These are phyloP conservation scores for Hormaphis cornu DNA, from an alignment of 1,140 invertebrate genomes.

Conservation along the genomic window DNA sequence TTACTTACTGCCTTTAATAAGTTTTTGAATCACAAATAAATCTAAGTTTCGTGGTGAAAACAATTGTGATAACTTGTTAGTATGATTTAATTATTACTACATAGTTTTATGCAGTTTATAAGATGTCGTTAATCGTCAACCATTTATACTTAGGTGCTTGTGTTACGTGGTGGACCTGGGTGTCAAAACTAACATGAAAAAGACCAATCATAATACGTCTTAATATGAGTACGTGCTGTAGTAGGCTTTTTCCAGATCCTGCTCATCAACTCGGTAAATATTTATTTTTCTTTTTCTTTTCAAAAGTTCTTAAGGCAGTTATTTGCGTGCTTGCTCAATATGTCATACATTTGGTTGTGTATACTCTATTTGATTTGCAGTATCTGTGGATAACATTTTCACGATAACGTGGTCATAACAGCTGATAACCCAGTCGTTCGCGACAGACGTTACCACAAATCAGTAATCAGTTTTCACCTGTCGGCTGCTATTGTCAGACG, in stretches of 20 bases:
- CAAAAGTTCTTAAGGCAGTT: neutral
- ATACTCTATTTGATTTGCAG: neutral
- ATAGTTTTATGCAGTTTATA: no score
- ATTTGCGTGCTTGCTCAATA: no score
- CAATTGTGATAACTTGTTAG: neutral
- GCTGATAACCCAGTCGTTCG: no score
- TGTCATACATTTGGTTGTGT: neutral
- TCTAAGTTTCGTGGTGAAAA: neutral
- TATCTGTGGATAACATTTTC: no score
- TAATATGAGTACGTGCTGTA: slow-evolving; percentile 41
- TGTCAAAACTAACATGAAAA: neutral
- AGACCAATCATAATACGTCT: neutral
- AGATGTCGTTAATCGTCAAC: neutral
- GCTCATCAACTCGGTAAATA: slow-evolving; percentile 37
- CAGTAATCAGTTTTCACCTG: no score
- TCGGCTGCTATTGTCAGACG: no score
- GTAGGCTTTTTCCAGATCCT: slow-evolving; percentile 37
- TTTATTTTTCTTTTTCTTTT: neutral
- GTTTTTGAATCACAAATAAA: no score
- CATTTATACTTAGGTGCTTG: neutral
- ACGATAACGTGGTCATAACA: no score
- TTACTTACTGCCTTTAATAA: no score
- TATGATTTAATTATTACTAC: no score
- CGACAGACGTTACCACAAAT: no score
- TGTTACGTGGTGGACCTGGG: neutral